Percentiles rank a stretch among this genome's conserved stretches.
phyloP scores from a whole-genome alignment of 2,113 vertebrate genomes.

The Dasypus novemcinctus region DNA sequence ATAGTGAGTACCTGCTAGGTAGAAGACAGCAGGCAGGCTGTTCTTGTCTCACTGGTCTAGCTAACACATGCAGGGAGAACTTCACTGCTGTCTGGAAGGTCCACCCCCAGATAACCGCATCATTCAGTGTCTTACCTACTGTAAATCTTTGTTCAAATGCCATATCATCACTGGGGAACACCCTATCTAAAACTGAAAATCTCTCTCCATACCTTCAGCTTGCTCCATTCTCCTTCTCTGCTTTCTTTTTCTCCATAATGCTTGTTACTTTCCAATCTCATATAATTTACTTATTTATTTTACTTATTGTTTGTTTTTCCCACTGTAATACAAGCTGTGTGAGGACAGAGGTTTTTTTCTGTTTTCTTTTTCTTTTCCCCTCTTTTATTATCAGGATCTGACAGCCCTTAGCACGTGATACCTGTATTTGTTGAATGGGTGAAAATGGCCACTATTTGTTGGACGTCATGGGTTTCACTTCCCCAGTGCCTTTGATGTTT shows the following conservation, averaged over 20 bases:
- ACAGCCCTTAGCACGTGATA: neutral
- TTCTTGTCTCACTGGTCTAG: neutral
- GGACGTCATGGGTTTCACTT: neutral
- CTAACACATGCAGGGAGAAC: neutral
- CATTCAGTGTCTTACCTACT: neutral
- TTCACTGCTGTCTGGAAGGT: neutral
- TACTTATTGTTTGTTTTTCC: neutral
- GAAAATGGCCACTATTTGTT: neutral
- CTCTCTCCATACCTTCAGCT: neutral
- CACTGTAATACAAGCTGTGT: neutral
- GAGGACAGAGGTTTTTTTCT: neutral
- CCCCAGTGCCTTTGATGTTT: neutral
- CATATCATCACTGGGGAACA: neutral
- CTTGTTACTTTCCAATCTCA: neutral
- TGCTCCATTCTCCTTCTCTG: neutral
- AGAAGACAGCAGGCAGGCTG: neutral
- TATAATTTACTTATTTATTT: neutral
- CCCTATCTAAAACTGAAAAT: neutral
- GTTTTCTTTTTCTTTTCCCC: neutral
- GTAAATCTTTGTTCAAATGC: neutral
- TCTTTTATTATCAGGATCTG: neutral
- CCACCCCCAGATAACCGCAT: neutral
- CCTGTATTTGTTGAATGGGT: neutral
- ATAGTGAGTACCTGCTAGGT: neutral
- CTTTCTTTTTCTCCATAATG: slow-evolving; percentile 13